These are phyloP conservation scores for Drosophila chauvacae DNA, from an alignment of 1,140 invertebrate species.

Conservation along the genomic window DNA sequence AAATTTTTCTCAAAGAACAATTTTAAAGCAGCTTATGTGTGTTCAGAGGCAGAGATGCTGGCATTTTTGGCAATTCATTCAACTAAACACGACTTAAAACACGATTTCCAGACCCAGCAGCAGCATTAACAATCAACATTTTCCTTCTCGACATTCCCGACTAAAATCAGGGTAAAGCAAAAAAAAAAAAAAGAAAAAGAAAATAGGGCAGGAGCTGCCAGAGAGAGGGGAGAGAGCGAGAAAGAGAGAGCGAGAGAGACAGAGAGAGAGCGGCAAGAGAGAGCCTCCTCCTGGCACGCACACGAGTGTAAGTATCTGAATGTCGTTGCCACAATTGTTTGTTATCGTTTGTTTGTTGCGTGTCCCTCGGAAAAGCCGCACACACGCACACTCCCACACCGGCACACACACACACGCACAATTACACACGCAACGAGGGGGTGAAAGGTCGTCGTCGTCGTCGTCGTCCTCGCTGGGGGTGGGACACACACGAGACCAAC, in stretches of 20 bases:
- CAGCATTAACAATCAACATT: conserved; percentile 32
- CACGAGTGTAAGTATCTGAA: conserved; percentile 30
- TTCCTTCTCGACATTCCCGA: conserved; percentile 10
- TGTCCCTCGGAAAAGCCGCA: conserved; percentile 23
- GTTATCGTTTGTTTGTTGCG: conserved; percentile 63
- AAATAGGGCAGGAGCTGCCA: conserved; percentile 2
- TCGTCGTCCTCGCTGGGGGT: conserved; percentile 1
- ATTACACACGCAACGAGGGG: conserved; percentile 43
- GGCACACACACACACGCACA: conserved; percentile 17
- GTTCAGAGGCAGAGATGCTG: background rate
- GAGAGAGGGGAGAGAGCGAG: background rate
- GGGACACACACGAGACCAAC: conserved; percentile 60
- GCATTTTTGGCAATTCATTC: conserved; percentile 9
- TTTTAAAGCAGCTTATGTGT: background rate
- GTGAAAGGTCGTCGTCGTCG: conserved; percentile 2
- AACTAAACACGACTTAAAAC: conserved; percentile 22
- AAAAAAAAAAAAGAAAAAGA: background rate
- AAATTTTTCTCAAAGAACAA: background rate
- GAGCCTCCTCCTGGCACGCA: background rate
- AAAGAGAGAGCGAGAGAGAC: background rate
- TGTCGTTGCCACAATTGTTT: conserved; percentile 57
- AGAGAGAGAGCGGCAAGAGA: background rate
- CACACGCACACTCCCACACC: conserved; percentile 28
- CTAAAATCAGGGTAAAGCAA: conserved; percentile 25
- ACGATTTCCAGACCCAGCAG: conserved; percentile 17